These are phyloP conservation scores for Calidris pugnax DNA, from an alignment of 2,113 vertebrate species.

Conservation along the genomic window DNA sequence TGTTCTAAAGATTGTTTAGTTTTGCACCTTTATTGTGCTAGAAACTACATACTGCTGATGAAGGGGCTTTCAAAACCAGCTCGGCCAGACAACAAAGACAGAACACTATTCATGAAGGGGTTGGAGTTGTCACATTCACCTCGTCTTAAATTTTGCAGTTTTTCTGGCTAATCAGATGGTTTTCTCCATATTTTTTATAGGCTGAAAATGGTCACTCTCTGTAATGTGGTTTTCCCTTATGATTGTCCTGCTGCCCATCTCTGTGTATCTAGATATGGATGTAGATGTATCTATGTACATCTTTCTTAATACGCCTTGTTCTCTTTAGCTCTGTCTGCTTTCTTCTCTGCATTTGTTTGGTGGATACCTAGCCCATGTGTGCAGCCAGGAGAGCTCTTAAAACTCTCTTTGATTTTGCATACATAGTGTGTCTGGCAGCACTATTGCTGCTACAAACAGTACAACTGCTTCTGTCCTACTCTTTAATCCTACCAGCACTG, in stretches of 20 bases:
- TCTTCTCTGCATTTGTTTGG: neutral
- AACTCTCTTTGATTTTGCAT: neutral
- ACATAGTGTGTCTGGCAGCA: neutral
- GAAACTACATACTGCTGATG: neutral
- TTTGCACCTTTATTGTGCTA: neutral
- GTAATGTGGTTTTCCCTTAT: neutral
- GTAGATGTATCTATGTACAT: rapidly evolving
- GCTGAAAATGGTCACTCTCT: neutral
- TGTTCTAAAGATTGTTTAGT: neutral
- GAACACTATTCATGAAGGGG: neutral
- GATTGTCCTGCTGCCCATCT: neutral
- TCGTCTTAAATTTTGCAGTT: neutral
- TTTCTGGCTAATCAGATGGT: neutral
- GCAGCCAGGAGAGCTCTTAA: neutral
- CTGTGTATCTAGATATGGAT: neutral
- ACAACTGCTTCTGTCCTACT: neutral
- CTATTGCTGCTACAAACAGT: neutral
- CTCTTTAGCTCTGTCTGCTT: neutral
- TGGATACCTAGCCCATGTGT: neutral
- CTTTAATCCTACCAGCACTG: neutral
- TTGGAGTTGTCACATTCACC: neutral
- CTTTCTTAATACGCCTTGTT: neutral
- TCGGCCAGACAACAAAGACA: neutral
- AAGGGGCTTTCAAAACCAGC: conserved; percentile 19
- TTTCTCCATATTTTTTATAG: neutral